Evolutionary conservation across 2,113 vertebrate species (phyloP).

Genomic region (Calidris pygmaea): DNA sequence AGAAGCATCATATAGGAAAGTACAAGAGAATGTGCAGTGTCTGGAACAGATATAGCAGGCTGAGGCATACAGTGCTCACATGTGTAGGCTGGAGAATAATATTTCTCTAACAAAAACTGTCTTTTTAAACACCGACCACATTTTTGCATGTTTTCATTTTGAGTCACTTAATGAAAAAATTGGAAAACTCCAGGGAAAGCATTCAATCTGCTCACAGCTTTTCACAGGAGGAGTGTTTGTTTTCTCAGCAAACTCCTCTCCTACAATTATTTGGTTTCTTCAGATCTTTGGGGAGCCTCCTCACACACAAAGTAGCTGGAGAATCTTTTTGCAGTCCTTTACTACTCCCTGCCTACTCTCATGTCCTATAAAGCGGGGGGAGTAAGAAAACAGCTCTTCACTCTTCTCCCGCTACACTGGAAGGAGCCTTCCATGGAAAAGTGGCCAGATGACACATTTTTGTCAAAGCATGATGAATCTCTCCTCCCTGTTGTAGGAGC

Average conservation of each 20-base stretch:
- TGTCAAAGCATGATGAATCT: neutral
- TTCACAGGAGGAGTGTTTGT: neutral
- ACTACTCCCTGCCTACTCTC: neutral
- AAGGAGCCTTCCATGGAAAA: neutral
- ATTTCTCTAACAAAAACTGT: constrained; percentile 11
- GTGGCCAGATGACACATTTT: neutral
- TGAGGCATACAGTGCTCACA: neutral
- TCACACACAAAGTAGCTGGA: neutral
- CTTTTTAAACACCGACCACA: neutral
- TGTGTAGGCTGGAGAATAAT: neutral
- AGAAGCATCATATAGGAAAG: neutral
- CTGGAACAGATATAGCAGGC: neutral
- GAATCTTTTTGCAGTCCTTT: neutral
- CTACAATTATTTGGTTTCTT: neutral
- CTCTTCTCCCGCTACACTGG: neutral
- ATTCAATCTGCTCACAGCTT: neutral
- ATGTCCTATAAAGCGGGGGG: neutral
- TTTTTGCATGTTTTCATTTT: constrained; percentile 24
- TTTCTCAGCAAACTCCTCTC: constrained; percentile 5
- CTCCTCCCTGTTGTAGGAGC: neutral
- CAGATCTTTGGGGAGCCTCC: neutral
- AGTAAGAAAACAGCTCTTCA: neutral
- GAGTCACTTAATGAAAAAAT: constrained; percentile 17
- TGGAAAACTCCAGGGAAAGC: neutral
- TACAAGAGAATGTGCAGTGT: neutral